Conservation (phyloP, 30 jellyfish, hydroid and myxozoan genomes). For the Chironex yamaguchii region DNA sequence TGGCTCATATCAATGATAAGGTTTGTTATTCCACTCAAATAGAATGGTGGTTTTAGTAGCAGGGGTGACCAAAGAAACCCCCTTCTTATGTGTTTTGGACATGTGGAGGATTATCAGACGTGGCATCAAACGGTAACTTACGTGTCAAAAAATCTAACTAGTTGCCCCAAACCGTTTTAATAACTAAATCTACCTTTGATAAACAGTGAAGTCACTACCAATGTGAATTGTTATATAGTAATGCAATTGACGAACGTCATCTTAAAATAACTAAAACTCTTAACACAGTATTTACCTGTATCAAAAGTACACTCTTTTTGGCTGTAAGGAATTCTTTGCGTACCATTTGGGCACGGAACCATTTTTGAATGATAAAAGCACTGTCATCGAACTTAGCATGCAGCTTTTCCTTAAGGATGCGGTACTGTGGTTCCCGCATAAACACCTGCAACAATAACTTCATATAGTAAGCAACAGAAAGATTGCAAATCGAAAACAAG, state of each 20-base stretch:
- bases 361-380: constrained; percentile 79
- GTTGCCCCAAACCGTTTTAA: too few species aligned
- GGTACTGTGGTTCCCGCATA: constrained; percentile 96
- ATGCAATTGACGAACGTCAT: background rate
- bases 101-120: too few species aligned
- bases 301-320: constrained; percentile 62
- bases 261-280: background rate
- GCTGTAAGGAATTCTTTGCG: constrained; percentile 53
- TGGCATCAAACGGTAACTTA: background rate
- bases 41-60: too few species aligned
- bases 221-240: too few species aligned
- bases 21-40: too few species aligned
- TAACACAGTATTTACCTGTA: constrained; percentile 70
- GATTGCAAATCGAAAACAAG: background rate
- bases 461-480: too few species aligned
- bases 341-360: constrained; percentile 67
- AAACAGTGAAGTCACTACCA: too few species aligned
- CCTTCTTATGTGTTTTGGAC: too few species aligned
- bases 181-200: background rate
- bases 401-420: constrained; percentile 71
- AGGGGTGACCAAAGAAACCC: too few species aligned
- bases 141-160: background rate
- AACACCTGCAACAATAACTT: constrained; percentile 73
- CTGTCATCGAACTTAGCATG: constrained; percentile 74
- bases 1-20: too few species aligned